Evolutionary conservation across 2,113 vertebrate species (phyloP), one percentile per base, ranked within the genome.

Genomic region (Spermophilus dauricus): DNA sequence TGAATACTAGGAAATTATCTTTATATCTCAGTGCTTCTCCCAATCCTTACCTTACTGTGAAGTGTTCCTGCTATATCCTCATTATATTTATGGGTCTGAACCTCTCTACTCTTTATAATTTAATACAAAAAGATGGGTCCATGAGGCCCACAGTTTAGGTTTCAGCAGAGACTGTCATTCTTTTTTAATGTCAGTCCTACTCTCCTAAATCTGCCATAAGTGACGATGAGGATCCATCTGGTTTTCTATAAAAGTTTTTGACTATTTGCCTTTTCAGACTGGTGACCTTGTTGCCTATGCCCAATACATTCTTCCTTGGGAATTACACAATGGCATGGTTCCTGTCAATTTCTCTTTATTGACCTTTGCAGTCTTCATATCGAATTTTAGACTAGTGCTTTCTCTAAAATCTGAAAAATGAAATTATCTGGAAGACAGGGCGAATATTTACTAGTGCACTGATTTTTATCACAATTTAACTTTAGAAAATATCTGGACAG

Each of bases 401-500:
- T 91, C 45, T 93, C 72, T 88, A 73, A 92, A 97, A 53, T 96
- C 20, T 91, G 86, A 96, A 96, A 88, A 96, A 89, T 83, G 4
- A 92, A 77, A 63, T 83, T 86, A 34, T 14, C 28, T 69, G 18
- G 48, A 87, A 93, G 32, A 95, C 17, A 69, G 76, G 20, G 28
- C 30, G 70, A 80, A 48, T 82, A 76, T 89, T 73, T 86, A 26
- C 28, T n/a, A 91, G n/a, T 28, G n/a, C 16, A 70, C 37, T 91
- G 42, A 80, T 77, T 93, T 97, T 85, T 51, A 96, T 37, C 12
- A 81, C 17, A 61, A 69, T 70, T 2, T 73, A 94, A 5, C 51
- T 94, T 96, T 89, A 85, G 53, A 91, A 88, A 73, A 61, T 82
- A 9, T 67, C 53, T 69, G 26, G 67, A 58, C 7, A 39, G 18